These are phyloP conservation scores for Eolophus roseicapilla DNA, from an alignment of 2,113 vertebrate genomes.

Conservation along the genomic window DNA sequence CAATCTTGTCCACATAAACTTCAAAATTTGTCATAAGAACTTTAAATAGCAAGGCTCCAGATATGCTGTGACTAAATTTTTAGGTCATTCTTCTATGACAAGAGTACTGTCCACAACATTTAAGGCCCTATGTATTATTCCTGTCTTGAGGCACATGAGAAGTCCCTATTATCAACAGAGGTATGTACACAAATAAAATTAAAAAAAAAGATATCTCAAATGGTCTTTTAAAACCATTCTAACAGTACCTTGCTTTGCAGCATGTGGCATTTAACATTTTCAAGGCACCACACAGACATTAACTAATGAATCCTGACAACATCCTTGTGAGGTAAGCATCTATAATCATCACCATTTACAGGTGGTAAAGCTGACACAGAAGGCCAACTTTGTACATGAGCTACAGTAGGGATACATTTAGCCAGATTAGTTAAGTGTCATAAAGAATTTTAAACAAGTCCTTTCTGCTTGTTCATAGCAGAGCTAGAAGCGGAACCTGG, in stretches of 20 bases:
- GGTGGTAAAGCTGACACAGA: neutral
- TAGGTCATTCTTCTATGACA: neutral
- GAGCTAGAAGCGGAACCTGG: neutral
- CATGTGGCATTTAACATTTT: neutral
- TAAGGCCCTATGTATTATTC: neutral
- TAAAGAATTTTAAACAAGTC: slow-evolving; percentile 7
- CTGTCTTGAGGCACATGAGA: neutral
- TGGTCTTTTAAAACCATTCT: neutral
- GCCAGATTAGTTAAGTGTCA: neutral
- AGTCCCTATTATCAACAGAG: neutral
- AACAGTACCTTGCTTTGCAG: neutral
- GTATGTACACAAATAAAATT: neutral
- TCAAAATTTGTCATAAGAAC: neutral
- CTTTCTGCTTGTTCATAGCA: neutral
- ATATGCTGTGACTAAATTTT: neutral
- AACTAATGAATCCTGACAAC: slow-evolving; percentile 21
- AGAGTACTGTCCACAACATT: neutral
- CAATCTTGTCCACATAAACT: neutral
- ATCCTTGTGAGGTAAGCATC: neutral
- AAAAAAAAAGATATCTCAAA: neutral
- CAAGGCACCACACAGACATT: neutral
- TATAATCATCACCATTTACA: slow-evolving; percentile 25
- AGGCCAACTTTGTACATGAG: neutral
- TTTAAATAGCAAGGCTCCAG: neutral
- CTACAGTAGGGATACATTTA: neutral